phyloP scores from a whole-genome alignment of 2,113 vertebrate species.

The Rhipidura dahli region DNA sequence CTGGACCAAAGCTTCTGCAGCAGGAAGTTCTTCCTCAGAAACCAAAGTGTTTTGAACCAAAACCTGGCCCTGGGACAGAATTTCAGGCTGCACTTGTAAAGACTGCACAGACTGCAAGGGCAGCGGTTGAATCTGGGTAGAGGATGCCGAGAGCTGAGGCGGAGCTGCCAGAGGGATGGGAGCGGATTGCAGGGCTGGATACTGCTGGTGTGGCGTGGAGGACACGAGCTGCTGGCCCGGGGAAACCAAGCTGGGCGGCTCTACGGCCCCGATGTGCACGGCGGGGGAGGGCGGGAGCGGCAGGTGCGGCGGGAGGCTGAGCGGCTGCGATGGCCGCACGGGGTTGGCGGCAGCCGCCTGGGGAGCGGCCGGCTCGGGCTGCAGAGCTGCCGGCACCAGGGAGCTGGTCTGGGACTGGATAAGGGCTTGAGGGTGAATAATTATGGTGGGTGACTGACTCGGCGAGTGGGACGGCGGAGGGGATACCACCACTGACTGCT shows the following conservation, averaged over 20 bases:
- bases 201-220: conserved; percentile 70
- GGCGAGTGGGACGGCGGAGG: conserved; percentile 78
- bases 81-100: conserved; percentile 84
- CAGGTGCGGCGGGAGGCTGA: conserved; percentile 71
- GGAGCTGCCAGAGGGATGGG: conserved; percentile 75
- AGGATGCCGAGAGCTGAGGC: conserved; percentile 77
- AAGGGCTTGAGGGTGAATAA: conserved; percentile 79
- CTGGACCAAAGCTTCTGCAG: conserved; percentile 86
- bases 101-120: conserved; percentile 84
- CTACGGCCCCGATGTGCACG: conserved; percentile 72
- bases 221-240: conserved; percentile 69
- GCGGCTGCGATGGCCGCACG: conserved; percentile 51
- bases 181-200: conserved; percentile 70
- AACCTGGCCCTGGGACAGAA: conserved; percentile 81
- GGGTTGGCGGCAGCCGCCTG: conserved; percentile 55
- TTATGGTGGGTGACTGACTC: conserved; percentile 81
- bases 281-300: conserved; percentile 71
- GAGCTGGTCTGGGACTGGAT: conserved; percentile 77
- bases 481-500: conserved; percentile 81
- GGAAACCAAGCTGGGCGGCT: conserved; percentile 70
- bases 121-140: conserved; percentile 80
- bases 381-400: conserved; percentile 78
- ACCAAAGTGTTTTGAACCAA: conserved; percentile 83
- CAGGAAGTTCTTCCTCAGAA: conserved; percentile 85
- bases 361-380: conserved; percentile 63